phyloP scores from a whole-genome alignment of 2,888 invertebrate genomes.

The Adela reaumurella region DNA sequence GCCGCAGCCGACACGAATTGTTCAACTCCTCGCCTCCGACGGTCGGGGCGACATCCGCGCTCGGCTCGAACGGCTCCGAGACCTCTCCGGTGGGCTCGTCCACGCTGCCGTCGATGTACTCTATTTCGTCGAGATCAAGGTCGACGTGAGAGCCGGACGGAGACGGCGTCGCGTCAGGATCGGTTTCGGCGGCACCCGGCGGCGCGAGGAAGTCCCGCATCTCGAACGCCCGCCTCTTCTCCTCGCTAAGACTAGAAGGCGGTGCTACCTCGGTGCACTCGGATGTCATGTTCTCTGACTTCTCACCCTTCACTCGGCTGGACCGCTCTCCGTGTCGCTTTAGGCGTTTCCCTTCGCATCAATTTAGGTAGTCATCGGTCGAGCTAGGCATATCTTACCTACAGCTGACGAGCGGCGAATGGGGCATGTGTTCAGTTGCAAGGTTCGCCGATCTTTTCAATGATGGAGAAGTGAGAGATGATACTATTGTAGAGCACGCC shows the following conservation, averaged over 20 bases:
- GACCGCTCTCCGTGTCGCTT: neutral
- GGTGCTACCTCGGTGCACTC: neutral
- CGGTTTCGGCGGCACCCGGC: slow-evolving; percentile 9
- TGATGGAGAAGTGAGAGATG: too few species aligned
- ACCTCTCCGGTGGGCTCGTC: slow-evolving; percentile 34
- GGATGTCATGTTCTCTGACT: neutral
- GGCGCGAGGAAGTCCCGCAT: slow-evolving; percentile 36
- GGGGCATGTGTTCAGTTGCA: too few species aligned
- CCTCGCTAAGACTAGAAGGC: slow-evolving; percentile 17
- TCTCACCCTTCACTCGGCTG: too few species aligned
- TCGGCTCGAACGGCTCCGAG: slow-evolving; percentile 21
- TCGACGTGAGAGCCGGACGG: slow-evolving; percentile 20
- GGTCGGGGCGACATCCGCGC: slow-evolving; percentile 29
- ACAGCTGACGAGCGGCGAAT: too few species aligned
- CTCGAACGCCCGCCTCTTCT: slow-evolving; percentile 35
- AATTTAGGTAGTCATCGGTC: neutral
- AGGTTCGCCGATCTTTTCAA: too few species aligned
- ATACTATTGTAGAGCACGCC: too few species aligned
- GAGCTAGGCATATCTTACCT: too few species aligned
- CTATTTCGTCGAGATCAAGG: slow-evolving; percentile 24
- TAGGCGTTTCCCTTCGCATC: neutral
- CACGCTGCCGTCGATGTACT: slow-evolving; percentile 29
- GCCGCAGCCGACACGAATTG: slow-evolving; percentile 45
- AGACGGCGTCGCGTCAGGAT: slow-evolving; percentile 17
- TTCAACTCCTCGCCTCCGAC: slow-evolving; percentile 39